Evolutionary conservation across 2,797 vertebrate genomes (phyloP).

Genomic region (Gymnothorax javanicus): DNA sequence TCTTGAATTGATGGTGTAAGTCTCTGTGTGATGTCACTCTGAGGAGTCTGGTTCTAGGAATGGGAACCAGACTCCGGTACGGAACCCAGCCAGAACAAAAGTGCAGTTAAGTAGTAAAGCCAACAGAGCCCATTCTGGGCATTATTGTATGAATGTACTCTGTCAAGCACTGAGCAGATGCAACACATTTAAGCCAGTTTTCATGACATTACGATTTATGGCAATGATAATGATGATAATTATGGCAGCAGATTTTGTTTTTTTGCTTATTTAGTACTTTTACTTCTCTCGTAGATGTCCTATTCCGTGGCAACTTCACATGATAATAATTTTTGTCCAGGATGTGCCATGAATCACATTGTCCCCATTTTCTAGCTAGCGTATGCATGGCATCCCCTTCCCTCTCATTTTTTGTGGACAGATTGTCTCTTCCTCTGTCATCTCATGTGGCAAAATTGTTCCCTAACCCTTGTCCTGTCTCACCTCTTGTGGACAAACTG

Average conservation of each 20-base stretch:
- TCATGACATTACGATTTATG: neutral
- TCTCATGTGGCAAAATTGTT: no score
- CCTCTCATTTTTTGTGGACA: no score
- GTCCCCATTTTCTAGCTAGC: no score
- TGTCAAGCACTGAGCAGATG: neutral
- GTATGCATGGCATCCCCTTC: no score
- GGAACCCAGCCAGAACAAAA: constrained; percentile 31
- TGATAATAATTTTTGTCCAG: neutral
- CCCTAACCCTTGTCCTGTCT: no score
- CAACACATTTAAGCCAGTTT: neutral
- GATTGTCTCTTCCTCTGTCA: no score
- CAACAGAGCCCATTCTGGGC: constrained; percentile 15
- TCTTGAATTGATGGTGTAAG: neutral
- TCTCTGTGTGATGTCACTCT: neutral
- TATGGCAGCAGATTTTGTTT: neutral
- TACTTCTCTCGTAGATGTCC: neutral
- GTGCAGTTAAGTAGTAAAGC: constrained; percentile 16
- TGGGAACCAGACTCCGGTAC: neutral
- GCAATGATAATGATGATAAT: neutral
- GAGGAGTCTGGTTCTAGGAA: neutral
- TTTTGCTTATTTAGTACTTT: neutral
- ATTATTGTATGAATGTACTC: neutral
- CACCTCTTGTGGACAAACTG: no score
- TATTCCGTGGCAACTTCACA: neutral
- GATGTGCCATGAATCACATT: no score